A percentile compares a stretch with the other conserved stretches of the same genome.
phyloP scores from a whole-genome alignment of 53 echinoderm and acorn worm genomes.

The Crossaster papposus region DNA sequence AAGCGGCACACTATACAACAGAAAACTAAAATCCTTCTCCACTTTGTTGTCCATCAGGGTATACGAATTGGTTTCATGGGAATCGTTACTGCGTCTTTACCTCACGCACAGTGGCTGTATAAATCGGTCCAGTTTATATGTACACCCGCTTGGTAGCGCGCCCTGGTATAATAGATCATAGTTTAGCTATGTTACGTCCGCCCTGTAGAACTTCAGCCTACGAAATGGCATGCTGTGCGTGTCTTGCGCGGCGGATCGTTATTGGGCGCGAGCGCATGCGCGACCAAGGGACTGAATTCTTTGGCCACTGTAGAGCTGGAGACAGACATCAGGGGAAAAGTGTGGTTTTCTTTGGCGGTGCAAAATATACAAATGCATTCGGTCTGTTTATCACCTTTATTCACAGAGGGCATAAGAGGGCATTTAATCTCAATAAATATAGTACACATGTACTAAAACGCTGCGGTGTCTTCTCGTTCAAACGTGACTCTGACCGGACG shows the following conservation, averaged over 20 bases:
- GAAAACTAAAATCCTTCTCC: not conserved
- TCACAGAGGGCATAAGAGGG: not conserved
- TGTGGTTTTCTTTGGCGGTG: not conserved
- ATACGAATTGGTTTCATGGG: not conserved
- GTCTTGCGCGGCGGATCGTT: not conserved
- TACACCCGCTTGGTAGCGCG: not conserved
- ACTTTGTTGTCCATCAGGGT: not conserved
- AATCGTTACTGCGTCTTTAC: not conserved
- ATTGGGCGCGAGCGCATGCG: not conserved
- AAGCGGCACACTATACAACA: not conserved
- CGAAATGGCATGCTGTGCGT: not conserved
- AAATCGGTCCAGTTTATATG: not conserved
- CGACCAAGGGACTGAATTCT: not conserved
- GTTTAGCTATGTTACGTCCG: not conserved
- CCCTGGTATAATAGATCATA: not conserved
- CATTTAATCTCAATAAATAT: not conserved
- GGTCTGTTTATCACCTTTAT: conserved; percentile 7
- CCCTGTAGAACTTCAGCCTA: not conserved
- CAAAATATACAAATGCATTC: not conserved
- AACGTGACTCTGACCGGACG: too few species aligned
- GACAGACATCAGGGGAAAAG: not conserved
- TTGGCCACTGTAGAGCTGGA: too few species aligned
- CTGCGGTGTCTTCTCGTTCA: too few species aligned
- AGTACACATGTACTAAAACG: not conserved
- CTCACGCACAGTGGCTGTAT: not conserved